Evolutionary conservation across 1,140 invertebrate species (phyloP).

Genomic region (Dreissena polymorpha): DNA sequence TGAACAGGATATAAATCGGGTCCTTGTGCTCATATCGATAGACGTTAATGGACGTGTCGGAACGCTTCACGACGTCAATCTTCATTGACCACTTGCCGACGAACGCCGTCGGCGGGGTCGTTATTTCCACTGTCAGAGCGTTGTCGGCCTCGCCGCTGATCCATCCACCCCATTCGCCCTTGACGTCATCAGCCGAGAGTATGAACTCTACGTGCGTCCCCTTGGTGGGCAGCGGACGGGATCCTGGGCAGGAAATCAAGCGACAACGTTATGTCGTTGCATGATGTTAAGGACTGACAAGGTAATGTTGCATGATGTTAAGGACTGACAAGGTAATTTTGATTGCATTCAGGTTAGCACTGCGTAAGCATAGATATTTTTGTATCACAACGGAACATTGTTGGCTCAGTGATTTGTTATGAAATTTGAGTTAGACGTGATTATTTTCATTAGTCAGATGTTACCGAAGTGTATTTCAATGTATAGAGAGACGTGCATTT

Average conservation of each 20-base stretch:
- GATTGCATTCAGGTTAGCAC: too few species aligned
- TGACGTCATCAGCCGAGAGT: constrained; percentile 16
- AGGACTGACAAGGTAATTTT: too few species aligned
- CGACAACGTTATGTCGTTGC: too few species aligned
- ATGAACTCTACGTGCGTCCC: constrained; percentile 28
- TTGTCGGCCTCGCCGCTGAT: constrained; percentile 21
- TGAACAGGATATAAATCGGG: constrained; percentile 89
- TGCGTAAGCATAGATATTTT: too few species aligned
- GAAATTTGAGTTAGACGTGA: too few species aligned
- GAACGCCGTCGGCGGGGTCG: constrained; percentile 84
- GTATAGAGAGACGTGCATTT: too few species aligned
- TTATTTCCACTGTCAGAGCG: constrained; percentile 7
- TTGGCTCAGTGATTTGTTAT: too few species aligned
- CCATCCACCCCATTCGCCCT: constrained; percentile 21
- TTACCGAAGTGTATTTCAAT: too few species aligned
- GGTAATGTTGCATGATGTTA: too few species aligned
- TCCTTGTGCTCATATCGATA: constrained; percentile 84
- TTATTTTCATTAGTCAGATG: too few species aligned
- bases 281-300: too few species aligned
- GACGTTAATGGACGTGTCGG: constrained; percentile 75
- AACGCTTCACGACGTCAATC: constrained; percentile 88
- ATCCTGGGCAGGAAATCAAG: background rate
- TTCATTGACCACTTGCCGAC: constrained; percentile 93
- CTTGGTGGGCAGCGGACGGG: constrained; percentile 1
- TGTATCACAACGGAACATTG: too few species aligned